phyloP scores from a whole-genome alignment of 2,797 vertebrate species.

The Cossypha dichroa region DNA sequence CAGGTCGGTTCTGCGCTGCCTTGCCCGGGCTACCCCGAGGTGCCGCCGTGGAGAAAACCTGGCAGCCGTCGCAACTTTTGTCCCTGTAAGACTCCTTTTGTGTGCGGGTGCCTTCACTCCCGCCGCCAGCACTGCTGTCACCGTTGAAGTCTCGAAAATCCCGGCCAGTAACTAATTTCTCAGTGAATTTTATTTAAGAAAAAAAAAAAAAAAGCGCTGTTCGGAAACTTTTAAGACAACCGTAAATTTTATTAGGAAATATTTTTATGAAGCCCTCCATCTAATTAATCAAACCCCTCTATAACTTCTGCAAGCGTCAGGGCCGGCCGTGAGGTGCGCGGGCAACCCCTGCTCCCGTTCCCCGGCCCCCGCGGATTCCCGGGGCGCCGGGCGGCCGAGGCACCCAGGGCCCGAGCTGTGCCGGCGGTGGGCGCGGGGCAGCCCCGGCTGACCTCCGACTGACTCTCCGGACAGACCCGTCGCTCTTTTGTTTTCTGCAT shows the following conservation, averaged over 20 bases:
- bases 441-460: conserved; percentile 81
- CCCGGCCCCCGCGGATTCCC: no score
- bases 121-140: background rate
- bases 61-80: background rate
- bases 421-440: background rate
- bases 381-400: background rate
- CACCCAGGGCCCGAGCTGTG: background rate
- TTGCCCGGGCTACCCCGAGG: background rate
- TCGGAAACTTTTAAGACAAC: conserved; percentile 76
- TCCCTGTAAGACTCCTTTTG: conserved; percentile 52
- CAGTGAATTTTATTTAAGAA: conserved; percentile 67
- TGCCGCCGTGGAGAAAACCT: background rate
- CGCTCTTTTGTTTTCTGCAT: conserved; percentile 67
- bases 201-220: conserved; percentile 1
- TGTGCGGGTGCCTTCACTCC: background rate
- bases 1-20: background rate
- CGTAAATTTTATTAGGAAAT: conserved; percentile 73
- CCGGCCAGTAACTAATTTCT: conserved; percentile 70
- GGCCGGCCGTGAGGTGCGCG: conserved; percentile 4
- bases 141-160: conserved; percentile 37
- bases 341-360: background rate
- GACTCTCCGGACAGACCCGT: conserved; percentile 78
- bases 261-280: conserved; percentile 71
- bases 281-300: conserved; percentile 69
- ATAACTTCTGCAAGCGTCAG: conserved; percentile 61